Conservation (phyloP, 2,113 vertebrate genomes). For the Phodopus roborovskii region DNA sequence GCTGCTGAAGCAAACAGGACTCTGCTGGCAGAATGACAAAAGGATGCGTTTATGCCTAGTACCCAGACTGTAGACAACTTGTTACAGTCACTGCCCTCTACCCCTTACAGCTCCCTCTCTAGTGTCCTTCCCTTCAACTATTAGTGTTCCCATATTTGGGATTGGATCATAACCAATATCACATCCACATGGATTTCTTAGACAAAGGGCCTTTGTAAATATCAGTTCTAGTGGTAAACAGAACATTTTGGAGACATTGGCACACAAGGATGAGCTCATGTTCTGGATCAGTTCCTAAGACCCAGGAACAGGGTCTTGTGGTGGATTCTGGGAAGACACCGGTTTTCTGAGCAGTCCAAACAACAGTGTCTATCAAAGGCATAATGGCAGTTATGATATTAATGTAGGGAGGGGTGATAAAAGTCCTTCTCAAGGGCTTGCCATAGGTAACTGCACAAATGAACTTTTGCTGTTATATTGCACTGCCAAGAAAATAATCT, state of each 20-base stretch:
- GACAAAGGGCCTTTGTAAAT: background rate
- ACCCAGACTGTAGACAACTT: background rate
- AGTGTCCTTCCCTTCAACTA: background rate
- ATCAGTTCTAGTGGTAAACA: background rate
- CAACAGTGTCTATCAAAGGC: background rate
- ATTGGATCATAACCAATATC: background rate
- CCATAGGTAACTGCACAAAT: background rate
- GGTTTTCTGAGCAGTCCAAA: background rate
- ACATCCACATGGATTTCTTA: constrained; percentile 5
- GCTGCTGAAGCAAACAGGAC: background rate
- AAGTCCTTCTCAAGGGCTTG: background rate
- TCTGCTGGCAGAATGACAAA: background rate
- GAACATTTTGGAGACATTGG: constrained; percentile 30
- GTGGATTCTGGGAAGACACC: background rate
- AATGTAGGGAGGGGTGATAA: background rate
- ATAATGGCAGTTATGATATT: background rate
- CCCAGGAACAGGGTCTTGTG: background rate
- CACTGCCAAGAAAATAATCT: background rate
- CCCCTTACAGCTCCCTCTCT: background rate
- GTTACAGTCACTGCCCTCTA: background rate
- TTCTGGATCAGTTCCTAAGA: background rate
- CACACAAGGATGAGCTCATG: background rate
- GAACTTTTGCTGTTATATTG: background rate
- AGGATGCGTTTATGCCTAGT: background rate
- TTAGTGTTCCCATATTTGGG: background rate